Percentiles rank a stretch among this genome's conserved stretches.
Conservation (phyloP, 2,797 vertebrate genomes). For the Enteromius mattozi region DNA sequence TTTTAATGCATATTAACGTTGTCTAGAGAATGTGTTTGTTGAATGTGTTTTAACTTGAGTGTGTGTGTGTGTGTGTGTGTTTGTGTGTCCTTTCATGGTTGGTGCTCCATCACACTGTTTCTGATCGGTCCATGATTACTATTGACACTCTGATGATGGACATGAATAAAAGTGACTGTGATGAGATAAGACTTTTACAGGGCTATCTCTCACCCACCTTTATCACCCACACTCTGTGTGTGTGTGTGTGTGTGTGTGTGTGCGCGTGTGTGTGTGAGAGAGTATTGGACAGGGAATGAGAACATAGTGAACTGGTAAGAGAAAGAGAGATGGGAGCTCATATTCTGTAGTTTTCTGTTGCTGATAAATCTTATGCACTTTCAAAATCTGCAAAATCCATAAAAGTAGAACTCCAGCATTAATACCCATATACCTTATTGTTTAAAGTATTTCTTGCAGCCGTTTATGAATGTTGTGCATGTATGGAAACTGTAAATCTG, state of each 20-base stretch:
- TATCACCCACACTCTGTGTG: slow-evolving; percentile 8
- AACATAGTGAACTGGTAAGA: slow-evolving; percentile 4
- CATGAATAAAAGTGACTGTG: slow-evolving; percentile 99
- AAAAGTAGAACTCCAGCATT: background rate
- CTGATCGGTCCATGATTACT: slow-evolving; percentile 96
- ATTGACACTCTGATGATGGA: slow-evolving; percentile 99
- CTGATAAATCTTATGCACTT: background rate
- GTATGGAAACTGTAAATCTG: slow-evolving; percentile 26
- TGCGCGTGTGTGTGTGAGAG: slow-evolving; percentile 18
- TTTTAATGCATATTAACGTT: background rate
- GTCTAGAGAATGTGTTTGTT: background rate
- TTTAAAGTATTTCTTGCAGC: background rate
- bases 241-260: slow-evolving; percentile 37
- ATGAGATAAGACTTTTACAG: slow-evolving; percentile 82
- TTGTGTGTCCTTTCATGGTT: slow-evolving; percentile 21
- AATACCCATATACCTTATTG: slow-evolving; percentile 1
- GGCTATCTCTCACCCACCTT: slow-evolving; percentile 46
- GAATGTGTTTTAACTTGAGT: background rate
- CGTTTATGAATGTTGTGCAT: slow-evolving; percentile 23
- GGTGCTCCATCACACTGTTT: slow-evolving; percentile 55
- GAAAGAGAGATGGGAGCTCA: slow-evolving; percentile 25
- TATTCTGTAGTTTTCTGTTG: background rate
- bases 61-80: background rate
- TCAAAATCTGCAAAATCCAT: slow-evolving; percentile 29
- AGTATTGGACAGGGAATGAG: slow-evolving; percentile 9